These are phyloP conservation scores for Heterochromis multidens DNA, from an alignment of 2,113 vertebrate genomes.

Conservation along the genomic window DNA sequence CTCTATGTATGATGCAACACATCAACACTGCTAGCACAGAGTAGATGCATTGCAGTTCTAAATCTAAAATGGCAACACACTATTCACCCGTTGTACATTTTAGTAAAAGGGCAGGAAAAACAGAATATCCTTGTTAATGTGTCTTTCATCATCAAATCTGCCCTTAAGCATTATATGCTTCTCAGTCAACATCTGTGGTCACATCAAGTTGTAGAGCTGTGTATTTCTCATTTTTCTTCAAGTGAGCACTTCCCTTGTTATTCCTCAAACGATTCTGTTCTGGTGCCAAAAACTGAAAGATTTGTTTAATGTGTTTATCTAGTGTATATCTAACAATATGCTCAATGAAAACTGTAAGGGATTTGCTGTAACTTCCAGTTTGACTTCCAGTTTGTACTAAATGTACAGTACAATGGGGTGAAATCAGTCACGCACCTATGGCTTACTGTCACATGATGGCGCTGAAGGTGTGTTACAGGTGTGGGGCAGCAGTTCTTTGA, in stretches of 20 bases:
- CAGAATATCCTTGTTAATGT: not conserved
- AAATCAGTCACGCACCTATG: not conserved
- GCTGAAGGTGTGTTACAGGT: not conserved
- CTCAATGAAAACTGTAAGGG: not conserved
- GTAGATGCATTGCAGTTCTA: not conserved
- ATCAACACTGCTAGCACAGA: not conserved
- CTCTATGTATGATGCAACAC: not conserved
- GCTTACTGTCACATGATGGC: not conserved
- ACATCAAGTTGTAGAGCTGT: not conserved
- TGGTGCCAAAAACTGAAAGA: not conserved
- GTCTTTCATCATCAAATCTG: not conserved
- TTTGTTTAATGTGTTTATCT: not conserved
- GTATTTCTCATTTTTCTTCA: not conserved
- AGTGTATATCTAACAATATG: not conserved
- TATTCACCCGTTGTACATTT: not conserved
- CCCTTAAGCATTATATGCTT: not conserved
- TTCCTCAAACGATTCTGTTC: not conserved
- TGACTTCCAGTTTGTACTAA: not conserved
- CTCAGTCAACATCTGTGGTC: not conserved
- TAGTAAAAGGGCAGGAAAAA: not conserved
- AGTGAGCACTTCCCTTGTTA: not conserved
- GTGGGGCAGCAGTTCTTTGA: not conserved
- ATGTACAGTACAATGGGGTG: not conserved
- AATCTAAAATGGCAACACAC: not conserved
- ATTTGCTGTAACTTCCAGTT: not conserved